phyloP scores from a whole-genome alignment of 2,797 vertebrate genomes.

The Schizopygopsis malacanthus region DNA sequence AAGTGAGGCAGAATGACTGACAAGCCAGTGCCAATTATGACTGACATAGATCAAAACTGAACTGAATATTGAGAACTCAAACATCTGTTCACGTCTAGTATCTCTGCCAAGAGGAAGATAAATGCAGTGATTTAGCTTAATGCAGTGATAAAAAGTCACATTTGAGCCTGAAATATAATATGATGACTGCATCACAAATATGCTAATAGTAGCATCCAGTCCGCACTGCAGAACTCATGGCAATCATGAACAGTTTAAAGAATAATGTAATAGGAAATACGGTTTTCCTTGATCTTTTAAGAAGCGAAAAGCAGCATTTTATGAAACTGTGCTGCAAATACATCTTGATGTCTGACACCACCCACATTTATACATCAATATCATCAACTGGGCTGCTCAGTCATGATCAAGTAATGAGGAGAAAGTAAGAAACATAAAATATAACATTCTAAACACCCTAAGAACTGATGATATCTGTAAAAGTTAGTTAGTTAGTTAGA shows the following conservation, averaged over 20 bases:
- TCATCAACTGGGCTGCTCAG: neutral
- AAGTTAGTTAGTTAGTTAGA: neutral
- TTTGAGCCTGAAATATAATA: neutral
- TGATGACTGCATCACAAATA: neutral
- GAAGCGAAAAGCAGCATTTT: neutral
- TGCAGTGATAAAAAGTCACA: neutral
- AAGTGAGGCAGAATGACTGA: neutral
- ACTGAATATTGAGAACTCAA: neutral
- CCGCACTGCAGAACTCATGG: neutral
- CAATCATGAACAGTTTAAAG: neutral
- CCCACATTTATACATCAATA: neutral
- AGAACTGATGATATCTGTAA: neutral
- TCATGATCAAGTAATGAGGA: neutral
- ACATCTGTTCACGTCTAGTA: constrained; percentile 28
- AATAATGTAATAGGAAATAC: neutral
- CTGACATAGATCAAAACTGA: neutral
- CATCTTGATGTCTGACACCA: neutral
- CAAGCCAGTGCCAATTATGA: neutral
- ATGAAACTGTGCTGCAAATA: neutral
- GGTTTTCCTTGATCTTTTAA: neutral
- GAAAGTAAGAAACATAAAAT: neutral
- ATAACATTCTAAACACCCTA: neutral
- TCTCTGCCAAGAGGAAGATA: neutral
- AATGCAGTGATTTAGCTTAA: constrained; percentile 11
- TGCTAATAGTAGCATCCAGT: neutral